Base-by-base conservation (phyloP, 2,113 vertebrate species). In the Clarias gariepinus region DNA sequence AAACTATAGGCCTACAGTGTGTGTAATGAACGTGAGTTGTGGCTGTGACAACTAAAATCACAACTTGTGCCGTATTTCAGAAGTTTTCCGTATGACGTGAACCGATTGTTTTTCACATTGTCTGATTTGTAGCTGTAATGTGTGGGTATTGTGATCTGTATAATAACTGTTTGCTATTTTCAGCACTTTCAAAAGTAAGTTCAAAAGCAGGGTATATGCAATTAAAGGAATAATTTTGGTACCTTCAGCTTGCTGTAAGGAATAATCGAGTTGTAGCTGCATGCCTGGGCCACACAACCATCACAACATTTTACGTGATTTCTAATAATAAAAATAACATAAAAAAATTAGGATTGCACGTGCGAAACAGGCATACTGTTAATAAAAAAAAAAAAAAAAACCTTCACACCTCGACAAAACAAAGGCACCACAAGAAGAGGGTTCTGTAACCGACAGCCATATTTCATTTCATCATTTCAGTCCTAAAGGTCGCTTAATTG, bases 391-490 rank as follows among this genome's bases (percentile, higher is more conserved):
- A 16, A 10, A 55, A 0, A 73, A 73, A 74, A 12, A 3, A 21
- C 53, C 53, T 79, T 18, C 53, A 78, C 53, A 82, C 91, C 90
- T 0, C 8, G 88, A 92, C 90, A 92, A 58, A 93, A 94, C 93
- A 94, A 95, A 95, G 93, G 93, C 94, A 95, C 94, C 91, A 92
- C 92, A 90, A 91, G 28, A 92, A 87, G 93, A 92, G 90, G 89
- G 90, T 85, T 84, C 92, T 79, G 28, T 66, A 66, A 64, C 33
- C 0, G 25, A n/a, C 8, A 36, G 33, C 69, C 23, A 3, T 55
- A 8, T 7, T 16, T 25, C 28, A 47, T 47, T 47, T 8, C 21
- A 16, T 30, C 0, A 58, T 30, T 58, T 79, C n/a, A 21, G 18
- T 33, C 19, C 13, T 11, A 30, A 25, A 81, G 19, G 30, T 61